Conservation (phyloP, 1,140 invertebrate genomes). For the Pogonomyrmex barbatus region DNA sequence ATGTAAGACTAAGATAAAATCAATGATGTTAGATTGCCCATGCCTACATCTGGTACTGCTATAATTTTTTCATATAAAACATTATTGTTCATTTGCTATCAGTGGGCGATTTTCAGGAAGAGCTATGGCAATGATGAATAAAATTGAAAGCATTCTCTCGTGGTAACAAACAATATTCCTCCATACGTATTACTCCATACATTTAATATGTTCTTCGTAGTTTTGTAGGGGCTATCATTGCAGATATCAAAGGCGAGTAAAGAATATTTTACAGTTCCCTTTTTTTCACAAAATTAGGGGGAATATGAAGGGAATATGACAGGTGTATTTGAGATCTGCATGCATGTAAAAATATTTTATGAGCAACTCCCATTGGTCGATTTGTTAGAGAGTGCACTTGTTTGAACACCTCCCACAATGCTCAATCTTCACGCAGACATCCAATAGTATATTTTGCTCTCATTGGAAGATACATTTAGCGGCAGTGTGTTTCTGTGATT, state of each 20-base stretch:
- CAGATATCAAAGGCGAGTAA: neutral
- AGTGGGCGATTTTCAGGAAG: neutral
- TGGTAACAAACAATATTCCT: neutral
- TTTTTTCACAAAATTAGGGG: slow-evolving; percentile 3
- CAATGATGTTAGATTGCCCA: neutral
- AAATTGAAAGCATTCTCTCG: neutral
- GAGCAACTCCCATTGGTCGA: neutral
- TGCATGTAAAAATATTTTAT: slow-evolving; percentile 41
- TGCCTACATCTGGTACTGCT: neutral
- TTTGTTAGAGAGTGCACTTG: neutral
- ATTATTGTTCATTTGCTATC: neutral
- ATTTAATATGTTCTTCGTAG: neutral
- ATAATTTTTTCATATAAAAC: neutral
- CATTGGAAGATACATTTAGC: neutral
- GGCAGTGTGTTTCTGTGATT: neutral
- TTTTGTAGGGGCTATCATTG: neutral
- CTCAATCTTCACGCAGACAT: slow-evolving; percentile 23
- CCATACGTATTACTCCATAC: slow-evolving; percentile 9
- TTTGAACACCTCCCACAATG: neutral
- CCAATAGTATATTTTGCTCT: neutral
- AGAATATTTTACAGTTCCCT: neutral
- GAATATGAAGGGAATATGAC: slow-evolving; percentile 21
- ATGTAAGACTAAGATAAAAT: neutral
- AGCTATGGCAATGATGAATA: neutral
- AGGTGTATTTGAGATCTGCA: neutral